Evolutionary conservation across 2,797 vertebrate genomes (phyloP), one percentile per base, ranked within the genome.

Genomic region (Cryptoprocta ferox): DNA sequence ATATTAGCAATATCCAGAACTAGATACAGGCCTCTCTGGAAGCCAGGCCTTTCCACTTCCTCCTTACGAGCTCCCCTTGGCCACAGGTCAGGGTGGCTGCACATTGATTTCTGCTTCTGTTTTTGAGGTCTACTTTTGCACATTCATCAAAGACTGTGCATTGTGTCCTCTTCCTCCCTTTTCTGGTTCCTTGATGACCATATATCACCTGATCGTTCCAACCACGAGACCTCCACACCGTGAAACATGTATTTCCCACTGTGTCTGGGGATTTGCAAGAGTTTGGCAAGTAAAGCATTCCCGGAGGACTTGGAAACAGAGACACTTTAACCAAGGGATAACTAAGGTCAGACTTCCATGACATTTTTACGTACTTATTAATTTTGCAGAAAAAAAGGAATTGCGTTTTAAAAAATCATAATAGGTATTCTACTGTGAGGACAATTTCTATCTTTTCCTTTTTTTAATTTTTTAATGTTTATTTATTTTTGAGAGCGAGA

Each of bases 201-300:
- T 3, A 10, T 5, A 26, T 45, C 45, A 35, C 1, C 4, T 42
- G 3, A 65, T 12, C 16, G 8, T 16, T 42, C 18, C 32, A 26
- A 32, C 26, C 5, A 16, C 15, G 24, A 24, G 56, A 59, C 5
- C 0, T 18, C 14, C 0, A 5, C 7, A 32, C 24, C 8, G 79
- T 10, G 15, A 10, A 56, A 50, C 10, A 30, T 28, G 15, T 13
- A 30, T 32, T 75, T 28, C 61, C 35, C 42, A 73, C 12, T 71
- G 35, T 28, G 6, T 14, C 2, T 13, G 12, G 0, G 16, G 15
- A 63, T 39, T 3, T 5, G 9, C 15, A 39, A 1, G 15, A 30
- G 16, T 26, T 66, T 35, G 59, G 21, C 68, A 53, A 61, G 45
- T 19, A 56, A 32, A 30, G 16, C n/a, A 63, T 78, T 45, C 39